Base-by-base conservation (phyloP, 2,888 invertebrate species). In the Mesorhabditis spiculigera region DNA sequence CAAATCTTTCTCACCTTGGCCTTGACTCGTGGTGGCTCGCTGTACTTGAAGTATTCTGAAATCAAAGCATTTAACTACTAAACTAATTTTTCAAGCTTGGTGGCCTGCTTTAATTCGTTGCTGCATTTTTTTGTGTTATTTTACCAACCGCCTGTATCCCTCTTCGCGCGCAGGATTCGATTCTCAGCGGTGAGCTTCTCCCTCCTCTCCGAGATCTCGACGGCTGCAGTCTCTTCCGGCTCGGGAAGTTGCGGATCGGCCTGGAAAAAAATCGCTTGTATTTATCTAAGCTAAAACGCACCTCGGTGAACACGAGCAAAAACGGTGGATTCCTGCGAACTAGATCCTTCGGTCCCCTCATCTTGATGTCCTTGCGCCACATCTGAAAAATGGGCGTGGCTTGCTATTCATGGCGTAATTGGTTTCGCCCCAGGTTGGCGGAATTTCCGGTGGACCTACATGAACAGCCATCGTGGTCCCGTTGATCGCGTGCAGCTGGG, bases 31-130 rank as follows among this genome's bases (percentile, higher is more conserved):
- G 8, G 58, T 50, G 8, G 58, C 58, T 50, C 58, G 58, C n/a
- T 50, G 58, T 50, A 50, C 58, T 50, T 50, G 58, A 50, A 50
- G 58, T 50, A 50, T 50, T 50, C 58, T 50, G n/a, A 50, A 50
- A 50, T 10, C 58, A 28, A 28, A 28, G 28, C 28, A 28, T 28
- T 28, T 28, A 28, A 28, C 28, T 1, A 28, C 28, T 28, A 28
- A 28, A 28, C 28, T 28, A 28, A 28, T 28, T 28, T 1, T 28
- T 28, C 28, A 28, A 28, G 28, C 28, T 28, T 28, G 28, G 28
- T 28, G 28, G 28, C 28, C 28, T 28, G 28, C 28, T 3, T 28
- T 28, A 28, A 28, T 28, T 28, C 28, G 28, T 28, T 28, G 28
- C 28, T 28, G 28, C 28, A 28, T 28, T 28, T 28, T 28, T 28